Evolutionary conservation across 2,797 vertebrate genomes (phyloP).

Genomic region (Hapalemur alaotrensis): DNA sequence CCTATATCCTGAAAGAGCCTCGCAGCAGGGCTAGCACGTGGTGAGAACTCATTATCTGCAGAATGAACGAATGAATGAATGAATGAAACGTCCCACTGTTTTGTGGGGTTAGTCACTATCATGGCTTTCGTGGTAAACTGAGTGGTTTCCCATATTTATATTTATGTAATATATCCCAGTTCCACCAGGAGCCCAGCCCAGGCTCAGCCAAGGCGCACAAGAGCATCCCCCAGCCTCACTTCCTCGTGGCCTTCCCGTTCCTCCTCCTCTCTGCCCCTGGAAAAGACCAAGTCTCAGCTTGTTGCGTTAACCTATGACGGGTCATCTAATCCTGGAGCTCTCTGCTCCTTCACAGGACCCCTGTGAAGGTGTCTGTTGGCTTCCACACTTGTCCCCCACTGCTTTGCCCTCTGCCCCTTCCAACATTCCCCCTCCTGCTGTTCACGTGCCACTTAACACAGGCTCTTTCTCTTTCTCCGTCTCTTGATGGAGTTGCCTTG

Average conservation of each 20-base stretch:
- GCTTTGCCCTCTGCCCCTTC: neutral
- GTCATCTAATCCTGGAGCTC: neutral
- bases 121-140: neutral
- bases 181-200: neutral
- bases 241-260: neutral
- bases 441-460: neutral
- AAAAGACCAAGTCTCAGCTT: neutral
- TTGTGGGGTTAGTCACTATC: accelerated
- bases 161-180: neutral
- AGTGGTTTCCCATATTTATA: neutral
- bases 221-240: too few species aligned
- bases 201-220: neutral
- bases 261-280: neutral
- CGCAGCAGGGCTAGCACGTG: neutral
- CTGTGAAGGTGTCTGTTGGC: neutral
- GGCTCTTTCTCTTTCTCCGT: neutral
- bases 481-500: neutral
- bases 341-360: neutral
- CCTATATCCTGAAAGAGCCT: neutral
- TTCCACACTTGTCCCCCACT: neutral
- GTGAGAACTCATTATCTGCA: neutral
- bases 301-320: neutral
- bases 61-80: neutral
- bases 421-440: neutral
- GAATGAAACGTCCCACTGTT: too few species aligned